phyloP scores from a whole-genome alignment of 2,797 vertebrate genomes.

The Sibirionetta formosa region DNA sequence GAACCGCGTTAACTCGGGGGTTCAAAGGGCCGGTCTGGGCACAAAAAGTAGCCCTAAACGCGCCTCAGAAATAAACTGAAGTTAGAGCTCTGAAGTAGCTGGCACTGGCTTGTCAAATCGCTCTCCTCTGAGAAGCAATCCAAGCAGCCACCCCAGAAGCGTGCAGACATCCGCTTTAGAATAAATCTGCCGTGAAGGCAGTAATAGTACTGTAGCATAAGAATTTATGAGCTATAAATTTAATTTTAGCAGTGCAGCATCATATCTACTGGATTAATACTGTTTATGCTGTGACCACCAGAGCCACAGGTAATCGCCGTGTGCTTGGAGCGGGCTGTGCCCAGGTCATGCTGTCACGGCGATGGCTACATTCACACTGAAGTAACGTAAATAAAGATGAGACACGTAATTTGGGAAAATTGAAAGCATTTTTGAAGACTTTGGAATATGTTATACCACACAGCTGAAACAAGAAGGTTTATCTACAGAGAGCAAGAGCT shows the following conservation, averaged over 20 bases:
- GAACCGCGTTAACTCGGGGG: too few species aligned
- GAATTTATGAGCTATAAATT: neutral
- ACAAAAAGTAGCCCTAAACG: neutral
- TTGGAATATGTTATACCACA: neutral
- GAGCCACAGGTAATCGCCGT: neutral
- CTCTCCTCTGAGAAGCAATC: constrained; percentile 19
- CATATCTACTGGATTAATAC: neutral
- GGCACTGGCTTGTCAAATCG: constrained; percentile 21
- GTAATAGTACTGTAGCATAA: neutral
- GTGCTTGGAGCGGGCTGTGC: neutral
- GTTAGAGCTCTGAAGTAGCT: constrained; percentile 3
- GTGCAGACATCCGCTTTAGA: neutral
- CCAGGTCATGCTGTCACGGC: neutral
- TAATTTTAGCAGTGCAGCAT: neutral
- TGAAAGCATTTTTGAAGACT: neutral
- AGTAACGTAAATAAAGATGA: neutral
- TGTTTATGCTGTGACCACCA: neutral
- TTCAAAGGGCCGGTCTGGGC: neutral
- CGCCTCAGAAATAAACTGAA: neutral
- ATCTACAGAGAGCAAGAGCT: neutral
- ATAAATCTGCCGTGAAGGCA: neutral
- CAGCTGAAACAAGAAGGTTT: neutral
- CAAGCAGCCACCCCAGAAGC: constrained; percentile 2
- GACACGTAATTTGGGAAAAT: fast-evolving
- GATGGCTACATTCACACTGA: neutral